Evolutionary conservation across 2,888 invertebrate genomes (phyloP).

Genomic region (Bombylius major): DNA sequence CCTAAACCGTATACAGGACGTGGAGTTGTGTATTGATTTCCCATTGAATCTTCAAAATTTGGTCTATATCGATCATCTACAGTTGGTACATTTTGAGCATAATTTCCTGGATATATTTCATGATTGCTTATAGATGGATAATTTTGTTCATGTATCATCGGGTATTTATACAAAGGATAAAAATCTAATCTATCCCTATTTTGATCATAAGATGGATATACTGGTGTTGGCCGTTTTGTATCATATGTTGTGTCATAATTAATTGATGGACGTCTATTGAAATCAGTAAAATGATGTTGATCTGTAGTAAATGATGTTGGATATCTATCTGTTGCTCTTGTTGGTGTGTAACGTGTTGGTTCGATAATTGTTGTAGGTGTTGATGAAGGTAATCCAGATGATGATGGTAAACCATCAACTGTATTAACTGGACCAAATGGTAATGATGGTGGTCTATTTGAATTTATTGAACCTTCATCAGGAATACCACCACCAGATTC

Average conservation of each 20-base stretch:
- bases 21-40: slow-evolving; percentile 19
- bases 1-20: slow-evolving; percentile 31
- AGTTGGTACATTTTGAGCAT: slow-evolving; percentile 33
- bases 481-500: not conserved
- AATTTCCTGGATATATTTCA: slow-evolving; percentile 29
- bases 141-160: slow-evolving; percentile 33
- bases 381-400: slow-evolving; percentile 13
- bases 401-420: not conserved
- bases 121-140: slow-evolving; percentile 35
- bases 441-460: slow-evolving; percentile 1
- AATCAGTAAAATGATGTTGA: slow-evolving; percentile 1
- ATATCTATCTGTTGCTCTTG: slow-evolving; percentile 4
- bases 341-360: not conserved
- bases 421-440: not conserved
- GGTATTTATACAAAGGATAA: slow-evolving; percentile 33
- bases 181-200: slow-evolving; percentile 29
- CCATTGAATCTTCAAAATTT: slow-evolving; percentile 14
- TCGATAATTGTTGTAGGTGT: slow-evolving; percentile 8
- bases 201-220: slow-evolving; percentile 1
- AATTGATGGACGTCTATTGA: slow-evolving; percentile 1
- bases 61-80: slow-evolving; percentile 29
- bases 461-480: not conserved
- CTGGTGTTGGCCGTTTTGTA: slow-evolving; percentile 12
- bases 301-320: not conserved
- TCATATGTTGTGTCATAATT: slow-evolving; percentile 5